phyloP scores from a whole-genome alignment of 2,797 vertebrate genomes.

The Cercopithecus diana region DNA sequence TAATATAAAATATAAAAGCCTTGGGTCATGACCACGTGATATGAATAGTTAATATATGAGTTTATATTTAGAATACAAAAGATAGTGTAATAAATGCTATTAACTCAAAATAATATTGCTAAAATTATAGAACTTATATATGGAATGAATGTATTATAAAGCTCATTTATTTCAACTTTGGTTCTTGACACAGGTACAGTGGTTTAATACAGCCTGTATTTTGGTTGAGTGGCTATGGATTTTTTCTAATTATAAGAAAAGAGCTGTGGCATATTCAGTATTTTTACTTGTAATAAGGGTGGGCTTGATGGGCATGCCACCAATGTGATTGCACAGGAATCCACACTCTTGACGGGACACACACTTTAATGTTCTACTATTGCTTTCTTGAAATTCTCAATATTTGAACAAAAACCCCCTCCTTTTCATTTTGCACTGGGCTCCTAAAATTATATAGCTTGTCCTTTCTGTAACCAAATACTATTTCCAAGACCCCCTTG shows the following conservation, averaged over 20 bases:
- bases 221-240: background rate
- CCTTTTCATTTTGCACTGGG: background rate
- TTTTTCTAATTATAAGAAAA: constrained; percentile 21
- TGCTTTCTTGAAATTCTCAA: background rate
- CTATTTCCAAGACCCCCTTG: background rate
- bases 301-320: background rate
- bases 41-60: background rate
- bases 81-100: background rate
- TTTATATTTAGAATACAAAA: constrained; percentile 22
- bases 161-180: constrained; percentile 22
- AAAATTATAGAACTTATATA: background rate
- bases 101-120: background rate
- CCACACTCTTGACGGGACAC: background rate
- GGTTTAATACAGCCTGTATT: background rate
- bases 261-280: background rate
- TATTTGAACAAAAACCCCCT: background rate
- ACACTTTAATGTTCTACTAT: background rate
- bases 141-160: background rate
- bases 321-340: background rate
- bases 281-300: background rate
- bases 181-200: background rate
- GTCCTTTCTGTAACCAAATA: background rate
- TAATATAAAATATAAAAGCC: background rate
- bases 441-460: background rate
- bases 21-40: background rate